These are phyloP conservation scores for Venustoraphidia nigricollis DNA, from an alignment of 2,888 invertebrate genomes.

Conservation along the genomic window DNA sequence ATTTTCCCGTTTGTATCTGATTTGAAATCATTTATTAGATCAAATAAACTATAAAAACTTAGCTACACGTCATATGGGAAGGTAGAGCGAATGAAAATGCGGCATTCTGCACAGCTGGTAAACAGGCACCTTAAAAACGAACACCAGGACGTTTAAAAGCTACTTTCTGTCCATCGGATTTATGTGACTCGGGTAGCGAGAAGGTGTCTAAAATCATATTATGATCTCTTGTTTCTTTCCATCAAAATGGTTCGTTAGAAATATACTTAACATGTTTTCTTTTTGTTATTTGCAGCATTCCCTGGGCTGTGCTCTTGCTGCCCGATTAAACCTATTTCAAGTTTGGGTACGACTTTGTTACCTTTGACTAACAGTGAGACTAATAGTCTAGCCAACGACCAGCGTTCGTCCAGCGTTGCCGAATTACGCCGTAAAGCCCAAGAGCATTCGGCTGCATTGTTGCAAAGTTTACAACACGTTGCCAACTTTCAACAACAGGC, in stretches of 20 bases:
- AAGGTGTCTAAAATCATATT: too few relatives aligned
- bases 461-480: slow-evolving; percentile 54
- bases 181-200: too few relatives aligned
- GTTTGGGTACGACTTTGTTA: slow-evolving; percentile 20
- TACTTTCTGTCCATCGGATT: too few relatives aligned
- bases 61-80: too few relatives aligned
- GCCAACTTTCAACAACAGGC: slow-evolving; percentile 46
- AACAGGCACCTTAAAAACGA: too few relatives aligned
- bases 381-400: slow-evolving; percentile 34
- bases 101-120: too few relatives aligned
- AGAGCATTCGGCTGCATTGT: slow-evolving; percentile 81
- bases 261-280: too few relatives aligned
- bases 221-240: neutral
- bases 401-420: slow-evolving; percentile 75
- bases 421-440: slow-evolving; percentile 85
- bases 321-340: slow-evolving; percentile 44
- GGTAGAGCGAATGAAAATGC: too few relatives aligned
- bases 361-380: slow-evolving; percentile 18
- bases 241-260: neutral
- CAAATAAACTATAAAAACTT: too few relatives aligned
- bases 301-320: slow-evolving; percentile 69
- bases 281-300: slow-evolving; percentile 38
- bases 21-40: too few relatives aligned
- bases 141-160: too few relatives aligned
- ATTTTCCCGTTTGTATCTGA: too few relatives aligned